Conservation (phyloP, 2,888 invertebrate genomes). For the Seira musarum region DNA sequence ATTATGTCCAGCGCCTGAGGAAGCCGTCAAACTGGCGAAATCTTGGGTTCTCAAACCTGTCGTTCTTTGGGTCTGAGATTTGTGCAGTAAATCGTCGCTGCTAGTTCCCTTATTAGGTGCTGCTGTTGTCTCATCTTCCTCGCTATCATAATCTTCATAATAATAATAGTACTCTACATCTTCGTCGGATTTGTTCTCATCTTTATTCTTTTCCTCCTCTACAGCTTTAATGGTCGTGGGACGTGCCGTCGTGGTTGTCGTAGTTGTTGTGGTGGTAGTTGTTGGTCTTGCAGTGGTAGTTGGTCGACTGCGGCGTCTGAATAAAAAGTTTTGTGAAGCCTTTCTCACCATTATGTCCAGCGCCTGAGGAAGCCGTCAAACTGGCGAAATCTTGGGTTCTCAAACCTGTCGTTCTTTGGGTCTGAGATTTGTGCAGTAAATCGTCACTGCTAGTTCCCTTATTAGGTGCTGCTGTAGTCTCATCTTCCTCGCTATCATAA, state of each 20-base stretch:
- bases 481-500: conserved; percentile 77
- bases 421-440: conserved; percentile 60
- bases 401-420: conserved; percentile 49
- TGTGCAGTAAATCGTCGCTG: conserved; percentile 51
- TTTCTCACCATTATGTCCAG: conserved; percentile 30
- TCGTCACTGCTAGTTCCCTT: conserved; percentile 31
- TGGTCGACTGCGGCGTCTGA: too few species aligned
- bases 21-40: conserved; percentile 32
- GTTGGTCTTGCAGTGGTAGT: too few species aligned
- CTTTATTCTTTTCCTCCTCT: background rate
- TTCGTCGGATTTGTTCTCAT: conserved; percentile 43
- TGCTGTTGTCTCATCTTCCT: conserved; percentile 78
- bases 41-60: conserved; percentile 47
- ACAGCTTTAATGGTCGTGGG: too few species aligned
- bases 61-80: conserved; percentile 60
- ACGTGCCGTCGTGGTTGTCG: too few species aligned
- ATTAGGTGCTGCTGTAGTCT: conserved; percentile 73
- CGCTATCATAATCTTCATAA: conserved; percentile 73
- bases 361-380: conserved; percentile 23
- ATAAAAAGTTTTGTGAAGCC: conserved; percentile 61
- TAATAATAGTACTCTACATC: conserved; percentile 68
- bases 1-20: conserved; percentile 15
- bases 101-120: background rate
- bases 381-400: conserved; percentile 45
- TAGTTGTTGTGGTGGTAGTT: conserved; percentile 49